These are phyloP conservation scores for Bombus superbus DNA, from an alignment of 1,140 invertebrate species.

Conservation along the genomic window DNA sequence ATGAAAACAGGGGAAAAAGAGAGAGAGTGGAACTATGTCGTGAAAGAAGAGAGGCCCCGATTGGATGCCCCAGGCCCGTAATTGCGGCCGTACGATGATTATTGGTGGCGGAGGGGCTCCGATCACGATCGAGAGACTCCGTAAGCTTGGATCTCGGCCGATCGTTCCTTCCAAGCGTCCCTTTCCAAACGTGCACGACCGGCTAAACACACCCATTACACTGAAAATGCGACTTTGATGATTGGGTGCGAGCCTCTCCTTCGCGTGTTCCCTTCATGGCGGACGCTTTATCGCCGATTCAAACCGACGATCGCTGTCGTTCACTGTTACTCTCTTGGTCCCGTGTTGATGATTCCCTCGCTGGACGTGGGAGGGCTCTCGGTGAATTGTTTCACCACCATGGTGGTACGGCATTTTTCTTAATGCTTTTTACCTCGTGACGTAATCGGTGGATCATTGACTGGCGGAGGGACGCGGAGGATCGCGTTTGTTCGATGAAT, in stretches of 20 bases:
- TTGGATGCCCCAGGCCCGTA: slow-evolving; percentile 75
- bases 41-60: slow-evolving; percentile 55
- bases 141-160: slow-evolving; percentile 46
- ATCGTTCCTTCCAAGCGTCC: slow-evolving; percentile 53
- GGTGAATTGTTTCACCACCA: slow-evolving; percentile 17
- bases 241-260: slow-evolving; percentile 71
- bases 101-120: slow-evolving; percentile 71
- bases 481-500: background rate
- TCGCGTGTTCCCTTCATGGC: slow-evolving; percentile 39
- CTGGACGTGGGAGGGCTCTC: slow-evolving; percentile 19
- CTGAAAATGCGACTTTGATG: slow-evolving; percentile 82
- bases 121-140: slow-evolving; percentile 71
- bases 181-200: slow-evolving; percentile 46
- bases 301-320: slow-evolving; percentile 19
- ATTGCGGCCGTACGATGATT: slow-evolving; percentile 76
- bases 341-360: background rate
- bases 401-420: slow-evolving; percentile 7
- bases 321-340: background rate
- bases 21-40: slow-evolving; percentile 39
- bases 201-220: slow-evolving; percentile 78
- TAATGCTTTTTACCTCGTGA: slow-evolving; percentile 1
- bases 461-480: no score
- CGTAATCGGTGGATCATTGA: slow-evolving; percentile 27
- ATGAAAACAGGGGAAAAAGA: slow-evolving; percentile 32
- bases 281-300: slow-evolving; percentile 32